phyloP scores from a whole-genome alignment of 2,888 invertebrate species.

The Fabriciana adippe region DNA sequence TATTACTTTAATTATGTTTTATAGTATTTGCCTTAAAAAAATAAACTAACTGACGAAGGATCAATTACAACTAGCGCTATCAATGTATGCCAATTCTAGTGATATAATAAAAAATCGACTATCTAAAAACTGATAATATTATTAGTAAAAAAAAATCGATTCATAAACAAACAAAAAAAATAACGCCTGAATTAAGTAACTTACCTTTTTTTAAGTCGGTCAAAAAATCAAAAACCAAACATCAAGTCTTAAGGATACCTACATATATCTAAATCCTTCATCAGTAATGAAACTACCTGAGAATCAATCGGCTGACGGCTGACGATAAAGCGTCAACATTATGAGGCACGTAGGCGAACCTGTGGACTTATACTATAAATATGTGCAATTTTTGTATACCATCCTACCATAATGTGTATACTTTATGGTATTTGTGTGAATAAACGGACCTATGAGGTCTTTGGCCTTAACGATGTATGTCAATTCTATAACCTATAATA shows the following conservation, averaged over 20 bases:
- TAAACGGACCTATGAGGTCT: slow-evolving; percentile 16
- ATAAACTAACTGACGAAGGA: too few species aligned
- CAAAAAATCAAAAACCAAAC: neutral
- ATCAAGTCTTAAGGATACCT: neutral
- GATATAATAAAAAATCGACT: too few species aligned
- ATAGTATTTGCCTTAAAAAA: too few species aligned
- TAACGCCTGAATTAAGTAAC: too few species aligned
- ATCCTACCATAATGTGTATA: slow-evolving; percentile 19
- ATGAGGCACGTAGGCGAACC: slow-evolving; percentile 30
- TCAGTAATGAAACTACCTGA: slow-evolving; percentile 21
- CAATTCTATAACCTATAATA: slow-evolving; percentile 10
- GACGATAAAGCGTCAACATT: slow-evolving; percentile 41
- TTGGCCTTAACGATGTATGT: slow-evolving; percentile 13
- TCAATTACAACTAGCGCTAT: too few species aligned
- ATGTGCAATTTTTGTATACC: slow-evolving; percentile 35
- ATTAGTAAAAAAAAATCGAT: too few species aligned
- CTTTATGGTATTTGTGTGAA: slow-evolving; percentile 21
- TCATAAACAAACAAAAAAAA: too few species aligned
- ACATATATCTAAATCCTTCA: slow-evolving; percentile 22
- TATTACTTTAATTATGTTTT: too few species aligned
- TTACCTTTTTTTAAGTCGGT: neutral
- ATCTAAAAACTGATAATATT: too few species aligned
- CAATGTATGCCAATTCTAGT: too few species aligned
- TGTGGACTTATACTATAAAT: slow-evolving; percentile 32
- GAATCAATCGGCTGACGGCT: slow-evolving; percentile 32